Percentiles rank a stretch among this genome's conserved stretches.
These are phyloP conservation scores for Nasonovia ribisnigri DNA, from an alignment of 2,888 invertebrate species.

Conservation along the genomic window DNA sequence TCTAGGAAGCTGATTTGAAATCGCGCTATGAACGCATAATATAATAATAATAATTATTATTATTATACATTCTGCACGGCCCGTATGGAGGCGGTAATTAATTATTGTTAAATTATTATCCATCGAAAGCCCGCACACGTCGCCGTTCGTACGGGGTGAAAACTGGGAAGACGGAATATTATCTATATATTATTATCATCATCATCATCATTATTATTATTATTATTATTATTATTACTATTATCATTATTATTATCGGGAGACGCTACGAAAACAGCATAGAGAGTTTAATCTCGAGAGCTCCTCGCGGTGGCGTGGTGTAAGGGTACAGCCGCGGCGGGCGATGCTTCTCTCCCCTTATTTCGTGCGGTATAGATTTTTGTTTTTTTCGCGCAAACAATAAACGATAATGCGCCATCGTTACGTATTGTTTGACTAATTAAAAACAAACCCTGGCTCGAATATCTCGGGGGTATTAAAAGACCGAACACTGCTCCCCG, in stretches of 20 bases:
- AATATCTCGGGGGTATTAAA: constrained; percentile 65
- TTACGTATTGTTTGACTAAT: constrained; percentile 65
- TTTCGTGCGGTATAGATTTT: constrained; percentile 60
- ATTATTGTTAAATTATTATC: neutral
- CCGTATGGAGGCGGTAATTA: neutral
- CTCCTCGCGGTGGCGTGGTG: neutral
- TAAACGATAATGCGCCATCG: constrained; percentile 64
- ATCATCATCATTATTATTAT: neutral
- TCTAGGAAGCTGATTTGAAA: neutral
- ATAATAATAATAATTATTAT: neutral
- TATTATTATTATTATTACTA: neutral
- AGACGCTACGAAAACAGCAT: constrained; percentile 42
- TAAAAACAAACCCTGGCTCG: constrained; percentile 65
- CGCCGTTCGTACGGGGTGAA: neutral
- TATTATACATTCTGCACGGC: neutral
- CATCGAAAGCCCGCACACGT: constrained; percentile 19
- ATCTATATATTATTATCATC: neutral
- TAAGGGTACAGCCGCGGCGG: neutral
- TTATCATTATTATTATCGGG: neutral
- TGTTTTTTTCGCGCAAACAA: constrained; percentile 57
- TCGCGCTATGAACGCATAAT: neutral
- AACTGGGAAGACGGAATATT: neutral
- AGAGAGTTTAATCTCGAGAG: constrained; percentile 27
- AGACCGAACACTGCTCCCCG: constrained; percentile 45
- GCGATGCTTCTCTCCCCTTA: constrained; percentile 10